Evolutionary conservation across 1,140 invertebrate species (phyloP).

Genomic region (Contarinia nasturtii): DNA sequence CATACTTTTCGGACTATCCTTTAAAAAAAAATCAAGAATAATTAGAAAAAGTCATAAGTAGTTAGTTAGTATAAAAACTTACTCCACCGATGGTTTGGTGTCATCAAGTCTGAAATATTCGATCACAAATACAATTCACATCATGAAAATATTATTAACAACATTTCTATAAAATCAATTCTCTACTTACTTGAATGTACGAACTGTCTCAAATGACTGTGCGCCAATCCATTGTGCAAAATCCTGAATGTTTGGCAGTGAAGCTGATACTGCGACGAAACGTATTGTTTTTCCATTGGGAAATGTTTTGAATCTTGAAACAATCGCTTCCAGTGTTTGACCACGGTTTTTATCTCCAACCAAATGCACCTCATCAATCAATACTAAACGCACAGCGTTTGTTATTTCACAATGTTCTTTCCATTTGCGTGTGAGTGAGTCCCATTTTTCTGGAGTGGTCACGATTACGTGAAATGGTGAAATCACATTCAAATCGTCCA

Average conservation of each 20-base stretch:
- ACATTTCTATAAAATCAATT: no score
- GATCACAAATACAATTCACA: no score
- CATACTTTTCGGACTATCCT: no score
- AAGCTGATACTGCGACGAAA: slow-evolving; percentile 62
- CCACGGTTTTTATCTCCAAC: slow-evolving; percentile 49
- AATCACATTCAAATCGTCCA: slow-evolving; percentile 34
- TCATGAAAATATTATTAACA: no score
- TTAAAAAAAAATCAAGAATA: no score
- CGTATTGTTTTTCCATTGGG: slow-evolving; percentile 20
- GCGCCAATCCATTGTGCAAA: slow-evolving; percentile 47
- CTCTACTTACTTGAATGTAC: no score
- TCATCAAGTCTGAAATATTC: no score
- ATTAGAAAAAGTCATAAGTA: no score
- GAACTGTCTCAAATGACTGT: slow-evolving; percentile 13
- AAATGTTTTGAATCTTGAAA: slow-evolving; percentile 53
- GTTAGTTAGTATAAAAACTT: no score
- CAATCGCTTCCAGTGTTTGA: slow-evolving; percentile 57
- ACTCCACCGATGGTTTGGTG: no score
- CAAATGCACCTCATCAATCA: slow-evolving; percentile 70
- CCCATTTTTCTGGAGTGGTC: slow-evolving; percentile 76
- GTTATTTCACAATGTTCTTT: slow-evolving; percentile 39
- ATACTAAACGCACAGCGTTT: slow-evolving; percentile 42
- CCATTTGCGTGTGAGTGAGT: slow-evolving; percentile 55
- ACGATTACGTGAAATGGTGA: slow-evolving; percentile 39
- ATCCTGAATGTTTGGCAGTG: slow-evolving; percentile 58